A percentile compares a stretch with the other conserved stretches of the same genome.
phyloP scores from a whole-genome alignment of 2,888 invertebrate genomes.

The Drosophila pullipes region DNA sequence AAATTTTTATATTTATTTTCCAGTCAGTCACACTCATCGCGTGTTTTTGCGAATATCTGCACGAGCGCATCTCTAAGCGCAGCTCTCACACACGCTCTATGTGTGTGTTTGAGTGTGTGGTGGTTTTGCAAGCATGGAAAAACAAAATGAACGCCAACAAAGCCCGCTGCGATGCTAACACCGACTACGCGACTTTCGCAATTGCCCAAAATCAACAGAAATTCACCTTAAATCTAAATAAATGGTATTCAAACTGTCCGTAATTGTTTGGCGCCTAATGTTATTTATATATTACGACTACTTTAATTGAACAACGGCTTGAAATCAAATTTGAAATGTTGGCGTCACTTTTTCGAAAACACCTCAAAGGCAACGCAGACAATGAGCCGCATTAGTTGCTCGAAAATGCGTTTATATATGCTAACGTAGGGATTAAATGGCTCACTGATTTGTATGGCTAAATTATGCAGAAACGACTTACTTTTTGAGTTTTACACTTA shows the following conservation, averaged over 20 bases:
- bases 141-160: conserved; percentile 83
- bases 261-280: neutral
- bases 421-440: no score
- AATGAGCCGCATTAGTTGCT: neutral
- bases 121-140: conserved; percentile 77
- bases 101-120: conserved; percentile 43
- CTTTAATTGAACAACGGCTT: conserved; percentile 43
- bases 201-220: conserved; percentile 16
- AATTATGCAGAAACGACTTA: conserved; percentile 35
- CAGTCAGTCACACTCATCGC: neutral
- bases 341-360: conserved; percentile 65
- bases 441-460: neutral
- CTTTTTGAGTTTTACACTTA: conserved; percentile 32
- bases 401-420: neutral
- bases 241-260: neutral
- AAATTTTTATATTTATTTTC: neutral
- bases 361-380: conserved; percentile 21
- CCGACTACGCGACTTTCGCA: conserved; percentile 40
- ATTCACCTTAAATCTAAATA: neutral
- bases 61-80: conserved; percentile 45
- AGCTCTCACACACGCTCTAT: conserved; percentile 41
- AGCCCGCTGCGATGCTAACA: conserved; percentile 57
- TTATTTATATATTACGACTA: neutral
- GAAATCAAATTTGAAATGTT: conserved; percentile 58
- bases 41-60: conserved; percentile 3